Percentiles rank a stretch among this genome's conserved stretches.
These are phyloP conservation scores for Polylopha cassiicola DNA, from an alignment of 2,888 invertebrate genomes.

Conservation along the genomic window DNA sequence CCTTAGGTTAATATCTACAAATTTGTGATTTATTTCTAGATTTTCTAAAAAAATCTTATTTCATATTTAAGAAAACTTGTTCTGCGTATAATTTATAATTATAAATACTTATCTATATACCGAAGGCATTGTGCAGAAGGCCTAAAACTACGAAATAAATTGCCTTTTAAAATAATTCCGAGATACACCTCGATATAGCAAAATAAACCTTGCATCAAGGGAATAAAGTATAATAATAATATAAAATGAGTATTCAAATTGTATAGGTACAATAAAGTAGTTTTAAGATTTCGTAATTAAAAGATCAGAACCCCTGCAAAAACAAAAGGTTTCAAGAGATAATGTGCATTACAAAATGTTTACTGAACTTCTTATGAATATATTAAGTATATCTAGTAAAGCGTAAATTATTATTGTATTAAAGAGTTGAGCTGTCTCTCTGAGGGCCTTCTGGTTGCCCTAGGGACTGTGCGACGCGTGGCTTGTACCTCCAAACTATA, in stretches of 20 bases:
- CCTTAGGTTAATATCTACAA: slow-evolving; percentile 69
- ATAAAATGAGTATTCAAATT: too few species aligned
- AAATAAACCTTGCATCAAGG: too few species aligned
- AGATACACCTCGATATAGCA: too few species aligned
- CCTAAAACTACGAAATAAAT: slow-evolving; percentile 17
- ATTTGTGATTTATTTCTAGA: slow-evolving; percentile 41
- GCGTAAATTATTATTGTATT: slow-evolving; percentile 69
- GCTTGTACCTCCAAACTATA: slow-evolving; percentile 2
- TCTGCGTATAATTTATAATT: slow-evolving; percentile 15
- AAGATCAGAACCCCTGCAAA: slow-evolving; percentile 5
- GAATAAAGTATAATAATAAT: too few species aligned
- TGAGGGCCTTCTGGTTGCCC: background rate
- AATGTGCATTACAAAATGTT: slow-evolving; percentile 56
- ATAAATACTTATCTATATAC: slow-evolving; percentile 1
- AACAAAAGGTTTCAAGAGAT: slow-evolving; percentile 26
- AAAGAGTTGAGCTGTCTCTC: slow-evolving; percentile 37
- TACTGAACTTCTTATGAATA: slow-evolving; percentile 39
- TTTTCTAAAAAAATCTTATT: slow-evolving; percentile 23
- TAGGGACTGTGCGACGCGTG: slow-evolving; percentile 1
- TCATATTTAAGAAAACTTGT: slow-evolving; percentile 8
- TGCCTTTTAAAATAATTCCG: too few species aligned
- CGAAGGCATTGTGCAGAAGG: slow-evolving; percentile 20
- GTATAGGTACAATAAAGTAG: too few species aligned
- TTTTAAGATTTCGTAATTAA: too few species aligned
- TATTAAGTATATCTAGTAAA: slow-evolving; percentile 57